A percentile compares a stretch with the other conserved stretches of the same genome.
Evolutionary conservation across 1,140 invertebrate species (phyloP).

Genomic region (Nylanderia fulva): DNA sequence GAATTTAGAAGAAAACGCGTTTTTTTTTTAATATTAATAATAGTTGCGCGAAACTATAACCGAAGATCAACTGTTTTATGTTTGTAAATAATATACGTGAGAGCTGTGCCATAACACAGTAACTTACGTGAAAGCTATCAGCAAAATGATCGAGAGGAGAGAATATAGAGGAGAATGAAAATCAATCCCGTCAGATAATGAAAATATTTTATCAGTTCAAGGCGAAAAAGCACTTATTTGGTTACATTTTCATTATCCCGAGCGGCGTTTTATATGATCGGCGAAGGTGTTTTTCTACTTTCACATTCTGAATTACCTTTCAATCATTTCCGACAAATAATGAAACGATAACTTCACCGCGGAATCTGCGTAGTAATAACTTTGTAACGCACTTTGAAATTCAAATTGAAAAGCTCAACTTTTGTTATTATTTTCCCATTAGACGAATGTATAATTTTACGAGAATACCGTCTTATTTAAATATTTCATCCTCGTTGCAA

Average conservation of each 20-base stretch:
- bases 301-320: constrained; percentile 7
- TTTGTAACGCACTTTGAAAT: not conserved
- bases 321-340: not conserved
- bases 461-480: not conserved
- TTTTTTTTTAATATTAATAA: not conserved
- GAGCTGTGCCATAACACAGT: not conserved
- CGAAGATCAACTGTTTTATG: not conserved
- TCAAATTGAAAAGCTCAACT: not conserved
- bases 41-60: not conserved
- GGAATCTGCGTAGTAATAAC: constrained; percentile 11
- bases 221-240: not conserved
- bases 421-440: not conserved
- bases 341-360: constrained; percentile 5
- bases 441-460: not conserved
- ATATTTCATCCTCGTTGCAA: not conserved
- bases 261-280: not conserved
- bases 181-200: constrained; percentile 40
- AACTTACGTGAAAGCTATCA: not conserved
- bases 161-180: not conserved
- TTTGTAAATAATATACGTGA: constrained; percentile 17
- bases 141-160: not conserved
- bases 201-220: constrained; percentile 34
- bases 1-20: too few species aligned
- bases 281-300: constrained; percentile 31
- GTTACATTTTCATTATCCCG: constrained; percentile 22